Evolutionary conservation across 2,797 vertebrate species (phyloP).

Genomic region (Pipistrellus pygmaeus): DNA sequence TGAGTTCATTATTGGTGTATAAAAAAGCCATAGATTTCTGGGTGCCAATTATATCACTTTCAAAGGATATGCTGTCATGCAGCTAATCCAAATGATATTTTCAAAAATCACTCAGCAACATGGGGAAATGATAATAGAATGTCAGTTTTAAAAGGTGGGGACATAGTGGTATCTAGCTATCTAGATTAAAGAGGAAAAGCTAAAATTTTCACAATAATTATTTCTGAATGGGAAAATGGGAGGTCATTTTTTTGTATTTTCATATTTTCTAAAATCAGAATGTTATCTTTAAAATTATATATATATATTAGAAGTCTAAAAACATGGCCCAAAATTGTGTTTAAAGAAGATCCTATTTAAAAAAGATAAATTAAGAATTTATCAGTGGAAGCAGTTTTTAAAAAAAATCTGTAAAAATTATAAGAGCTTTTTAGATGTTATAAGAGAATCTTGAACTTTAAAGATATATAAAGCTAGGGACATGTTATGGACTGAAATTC

Average conservation of each 20-base stretch:
- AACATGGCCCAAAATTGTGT: slow-evolving; percentile 1
- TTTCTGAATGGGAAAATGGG: neutral
- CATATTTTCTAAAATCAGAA: slow-evolving; percentile 39
- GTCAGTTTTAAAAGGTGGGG: neutral
- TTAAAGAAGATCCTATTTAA: slow-evolving; percentile 33
- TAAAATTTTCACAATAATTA: neutral
- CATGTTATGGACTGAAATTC: neutral
- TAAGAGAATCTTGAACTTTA: slow-evolving; percentile 16
- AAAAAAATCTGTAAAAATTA: slow-evolving; percentile 21
- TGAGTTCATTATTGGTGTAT: no score
- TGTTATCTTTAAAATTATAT: slow-evolving; percentile 6
- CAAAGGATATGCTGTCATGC: neutral
- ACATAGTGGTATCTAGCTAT: neutral
- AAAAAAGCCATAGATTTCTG: no score
- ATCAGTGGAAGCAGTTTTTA: neutral
- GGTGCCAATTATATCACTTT: slow-evolving; percentile 24
- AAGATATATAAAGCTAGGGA: slow-evolving; percentile 36
- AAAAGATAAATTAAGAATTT: slow-evolving; percentile 23
- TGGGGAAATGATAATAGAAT: neutral
- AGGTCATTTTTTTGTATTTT: neutral
- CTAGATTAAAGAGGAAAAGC: neutral
- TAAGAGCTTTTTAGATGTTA: neutral
- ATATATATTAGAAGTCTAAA: neutral
- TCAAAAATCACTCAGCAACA: slow-evolving; percentile 20
- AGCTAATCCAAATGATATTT: slow-evolving; percentile 40